A percentile compares a stretch with the other conserved stretches of the same genome.
These are phyloP conservation scores for Mormyrus lacerda DNA, from an alignment of 2,113 vertebrate genomes.

Conservation along the genomic window DNA sequence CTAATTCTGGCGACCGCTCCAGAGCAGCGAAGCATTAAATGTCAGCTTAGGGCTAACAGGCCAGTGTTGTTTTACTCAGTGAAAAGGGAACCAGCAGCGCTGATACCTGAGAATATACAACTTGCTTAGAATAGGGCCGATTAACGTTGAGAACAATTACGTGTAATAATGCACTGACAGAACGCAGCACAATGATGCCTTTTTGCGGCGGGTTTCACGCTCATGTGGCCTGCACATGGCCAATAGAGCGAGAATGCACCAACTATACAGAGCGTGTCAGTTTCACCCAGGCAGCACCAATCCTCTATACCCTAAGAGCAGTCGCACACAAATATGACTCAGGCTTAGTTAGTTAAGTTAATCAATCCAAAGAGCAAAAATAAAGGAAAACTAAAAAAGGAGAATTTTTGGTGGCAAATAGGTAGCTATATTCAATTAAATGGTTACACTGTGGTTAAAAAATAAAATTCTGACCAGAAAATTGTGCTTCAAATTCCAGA, in stretches of 20 bases:
- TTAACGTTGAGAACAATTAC: slow-evolving; percentile 3
- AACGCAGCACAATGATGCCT: background rate
- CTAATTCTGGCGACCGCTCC: background rate
- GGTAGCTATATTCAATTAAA: background rate
- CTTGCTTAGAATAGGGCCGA: background rate
- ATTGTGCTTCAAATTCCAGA: background rate
- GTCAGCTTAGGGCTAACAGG: slow-evolving; percentile 1
- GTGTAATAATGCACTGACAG: background rate
- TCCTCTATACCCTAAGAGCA: background rate
- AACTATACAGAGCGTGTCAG: background rate
- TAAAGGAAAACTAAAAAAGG: background rate
- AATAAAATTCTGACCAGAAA: background rate
- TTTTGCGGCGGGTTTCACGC: background rate
- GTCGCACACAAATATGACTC: background rate
- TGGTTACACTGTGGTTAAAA: background rate
- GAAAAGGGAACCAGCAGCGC: background rate
- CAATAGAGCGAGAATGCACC: background rate
- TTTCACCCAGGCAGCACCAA: background rate
- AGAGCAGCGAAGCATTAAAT: background rate
- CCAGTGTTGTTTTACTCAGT: slow-evolving; percentile 4
- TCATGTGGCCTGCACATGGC: background rate
- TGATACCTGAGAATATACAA: background rate
- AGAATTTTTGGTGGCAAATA: background rate
- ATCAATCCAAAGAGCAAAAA: background rate
- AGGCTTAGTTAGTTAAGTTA: background rate